Evolutionary conservation across 2,113 vertebrate species (phyloP), one percentile per base, ranked within the genome.

Genomic region (Porphyrio hochstetteri): DNA sequence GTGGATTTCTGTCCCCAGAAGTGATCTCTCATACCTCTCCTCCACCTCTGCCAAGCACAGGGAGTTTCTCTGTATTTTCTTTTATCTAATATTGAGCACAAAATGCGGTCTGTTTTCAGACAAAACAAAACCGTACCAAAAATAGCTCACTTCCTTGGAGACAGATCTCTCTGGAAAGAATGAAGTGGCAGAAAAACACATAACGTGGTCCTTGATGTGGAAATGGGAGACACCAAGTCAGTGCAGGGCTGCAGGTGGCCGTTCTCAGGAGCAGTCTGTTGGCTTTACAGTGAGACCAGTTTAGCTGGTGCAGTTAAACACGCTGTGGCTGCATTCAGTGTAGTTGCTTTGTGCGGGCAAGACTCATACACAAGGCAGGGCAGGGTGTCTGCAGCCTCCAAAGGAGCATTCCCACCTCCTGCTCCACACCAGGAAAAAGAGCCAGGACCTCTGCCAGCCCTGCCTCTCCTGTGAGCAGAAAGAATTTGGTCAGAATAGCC

Each of bases 301-400:
- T 75, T 57, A 53, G 36, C 40, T 80, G 61, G 11, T 79, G 46
- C 57, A 38, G 36, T 61, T 88, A 31, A 82, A 56, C 29, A 11
- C 1, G 0, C 44, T 31, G 7, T 33, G 31, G 27, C 59, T 79
- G 40, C 35, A 63, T 68, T 81, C 9, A 7, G 17, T 33, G 38
- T 27, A 19, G 36, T n/a, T n/a, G 15, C 33, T 5, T 11, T 60
- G 42, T 31, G 28, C 52, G 38, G 21, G 18, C 2, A 2, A 44
- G 60, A 60, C 35, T 72, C 8, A 3, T 15, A 21, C 24, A n/a
- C 0, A 0, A 61, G 50, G 6, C 35, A 52, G 33, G 33, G 40
- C 33, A 88, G 42, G 75, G 19, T 44, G 19, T 91, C 67, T 82
- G 23, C 64, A 82, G 33, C 16, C 13, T 91, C 33, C 16, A 5